Evolutionary conservation across 53 echinoderm and acorn worm genomes (phyloP), one percentile per base, ranked within the genome.

Genomic region (Apostichopus leukothele): DNA sequence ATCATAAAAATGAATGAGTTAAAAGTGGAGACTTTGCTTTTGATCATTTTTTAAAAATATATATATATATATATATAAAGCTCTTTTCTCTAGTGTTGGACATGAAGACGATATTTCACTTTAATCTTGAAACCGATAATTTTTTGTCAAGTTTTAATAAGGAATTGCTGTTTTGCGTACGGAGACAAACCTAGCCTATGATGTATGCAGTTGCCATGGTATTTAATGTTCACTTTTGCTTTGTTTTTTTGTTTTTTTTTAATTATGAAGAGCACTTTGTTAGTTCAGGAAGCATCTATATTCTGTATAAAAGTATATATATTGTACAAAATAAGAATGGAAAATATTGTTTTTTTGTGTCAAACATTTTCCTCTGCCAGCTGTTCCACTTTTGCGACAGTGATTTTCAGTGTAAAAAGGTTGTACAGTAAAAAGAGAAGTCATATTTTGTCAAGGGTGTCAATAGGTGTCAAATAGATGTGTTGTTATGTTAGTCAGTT

Each of bases 381-480:
- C 63, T 63, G 63, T 63, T 63, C 16, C 16, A 39, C 63, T 19
- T 53, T 79, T 19, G 5, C 39, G 51, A n/a, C 53, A 79, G 79
- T 79, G 53, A 53, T 79, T 79, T 79, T 79, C 18, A 79, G 51
- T 79, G 79, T 79, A 79, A 52, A 79, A 79, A 79, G 79, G 52
- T 79, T 79, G 79, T 79, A 79, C 53, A 52, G 19, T n/a, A 79
- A 52, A 52, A 19, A 79, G 52, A 79, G 79, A 79, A 19, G 79
- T 79, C 79, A 79, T 79, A 79, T 79, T 79, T 79, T 79, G 79
- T 79, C 52, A 79, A 51, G 16, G 63, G 63, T 13, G 63, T 63
- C 63, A 63, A 63, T 63, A 63, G 12, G 11, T 63, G 63, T 63
- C 12, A 63, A 63, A 63, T 63, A 63, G 16, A 63, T 63, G 63